These are phyloP conservation scores for Gambusia yucatana DNA, from an alignment of 2,797 vertebrate species.

Conservation along the genomic window DNA sequence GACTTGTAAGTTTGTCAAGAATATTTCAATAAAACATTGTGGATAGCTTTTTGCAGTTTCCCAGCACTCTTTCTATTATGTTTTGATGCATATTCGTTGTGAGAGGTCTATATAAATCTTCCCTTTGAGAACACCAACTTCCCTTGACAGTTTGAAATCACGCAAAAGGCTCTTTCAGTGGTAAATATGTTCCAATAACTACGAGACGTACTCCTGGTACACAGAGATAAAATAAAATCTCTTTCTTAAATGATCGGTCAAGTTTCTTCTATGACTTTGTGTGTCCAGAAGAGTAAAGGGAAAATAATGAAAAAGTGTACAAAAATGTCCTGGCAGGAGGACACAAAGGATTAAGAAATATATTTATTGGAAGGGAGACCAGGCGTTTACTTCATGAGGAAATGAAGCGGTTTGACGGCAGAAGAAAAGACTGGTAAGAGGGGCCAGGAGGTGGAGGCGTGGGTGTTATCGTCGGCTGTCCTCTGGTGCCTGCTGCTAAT, in stretches of 20 bases:
- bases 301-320: slow-evolving; percentile 40
- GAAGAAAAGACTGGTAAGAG: slow-evolving; percentile 20
- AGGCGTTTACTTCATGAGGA: slow-evolving; percentile 18
- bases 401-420: slow-evolving; percentile 1
- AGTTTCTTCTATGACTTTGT: slow-evolving; percentile 10
- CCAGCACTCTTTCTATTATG: slow-evolving; percentile 32
- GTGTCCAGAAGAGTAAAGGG: slow-evolving; percentile 10
- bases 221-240: background rate
- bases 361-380: background rate
- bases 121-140: slow-evolving; percentile 38
- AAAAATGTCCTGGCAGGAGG: slow-evolving; percentile 43
- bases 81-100: slow-evolving; percentile 41
- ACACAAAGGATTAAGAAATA: slow-evolving; percentile 37
- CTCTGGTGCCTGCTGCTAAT: slow-evolving; percentile 71
- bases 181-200: slow-evolving; percentile 50
- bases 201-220: slow-evolving; percentile 10
- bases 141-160: slow-evolving; percentile 52
- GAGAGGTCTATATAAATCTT: slow-evolving; percentile 48
- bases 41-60: slow-evolving; percentile 46
- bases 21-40: slow-evolving; percentile 44
- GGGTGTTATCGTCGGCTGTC: slow-evolving; percentile 56
- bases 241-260: background rate
- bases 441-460: slow-evolving; percentile 37
- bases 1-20: slow-evolving; percentile 59
- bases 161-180: slow-evolving; percentile 25